Percentiles rank a stretch among this genome's conserved stretches.
Conservation (phyloP, 2,888 invertebrate species). For the Pterobdella sp. region DNA sequence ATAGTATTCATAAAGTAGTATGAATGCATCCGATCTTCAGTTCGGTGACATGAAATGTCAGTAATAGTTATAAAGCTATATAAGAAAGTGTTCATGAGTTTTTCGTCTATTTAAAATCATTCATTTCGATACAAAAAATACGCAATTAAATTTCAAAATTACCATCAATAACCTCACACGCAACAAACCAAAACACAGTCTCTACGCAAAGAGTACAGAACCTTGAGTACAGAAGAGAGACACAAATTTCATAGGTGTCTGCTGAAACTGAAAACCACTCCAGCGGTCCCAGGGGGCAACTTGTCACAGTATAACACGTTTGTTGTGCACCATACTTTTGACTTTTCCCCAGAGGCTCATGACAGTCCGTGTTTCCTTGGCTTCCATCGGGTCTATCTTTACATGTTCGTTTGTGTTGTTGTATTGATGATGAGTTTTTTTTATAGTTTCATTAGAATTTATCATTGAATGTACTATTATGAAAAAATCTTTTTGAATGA, state of each 20-base stretch:
- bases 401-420: conserved; percentile 3
- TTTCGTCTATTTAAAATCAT: no score
- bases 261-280: background rate
- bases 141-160: no score
- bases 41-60: no score
- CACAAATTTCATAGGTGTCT: conserved; percentile 15
- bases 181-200: no score
- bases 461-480: background rate
- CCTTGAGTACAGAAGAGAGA: conserved; percentile 7
- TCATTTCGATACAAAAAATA: no score
- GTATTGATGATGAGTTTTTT: background rate
- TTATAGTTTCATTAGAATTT: background rate
- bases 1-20: no score
- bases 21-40: no score
- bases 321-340: conserved; percentile 23
- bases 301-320: conserved; percentile 15
- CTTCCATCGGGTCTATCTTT: conserved; percentile 19
- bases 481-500: no score
- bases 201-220: conserved; percentile 17
- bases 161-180: no score
- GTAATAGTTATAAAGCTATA: no score
- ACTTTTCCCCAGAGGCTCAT: conserved; percentile 19
- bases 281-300: background rate
- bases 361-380: conserved; percentile 7
- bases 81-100: no score